Conservation (phyloP, 2,113 vertebrate species). For the Pedetes capensis region DNA sequence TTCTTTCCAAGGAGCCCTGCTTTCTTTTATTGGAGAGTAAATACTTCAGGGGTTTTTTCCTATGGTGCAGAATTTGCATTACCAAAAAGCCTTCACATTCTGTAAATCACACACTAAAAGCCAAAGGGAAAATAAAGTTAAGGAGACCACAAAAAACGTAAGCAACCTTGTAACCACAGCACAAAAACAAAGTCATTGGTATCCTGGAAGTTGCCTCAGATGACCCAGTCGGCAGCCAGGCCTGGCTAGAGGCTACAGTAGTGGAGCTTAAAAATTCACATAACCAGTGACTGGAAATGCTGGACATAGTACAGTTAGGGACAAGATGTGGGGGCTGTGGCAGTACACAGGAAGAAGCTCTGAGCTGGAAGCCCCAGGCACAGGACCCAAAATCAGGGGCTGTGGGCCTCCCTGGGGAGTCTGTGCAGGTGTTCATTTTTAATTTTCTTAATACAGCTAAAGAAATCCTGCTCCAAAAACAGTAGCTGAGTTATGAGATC, state of each 20-base stretch:
- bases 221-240: background rate
- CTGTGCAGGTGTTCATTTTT: background rate
- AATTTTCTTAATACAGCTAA: background rate
- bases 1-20: background rate
- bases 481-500: background rate
- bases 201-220: background rate
- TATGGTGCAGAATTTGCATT: background rate
- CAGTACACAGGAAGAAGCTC: background rate
- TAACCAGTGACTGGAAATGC: background rate
- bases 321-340: background rate
- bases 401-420: background rate
- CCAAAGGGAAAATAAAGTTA: background rate
- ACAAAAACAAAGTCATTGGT: background rate
- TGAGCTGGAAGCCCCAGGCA: background rate
- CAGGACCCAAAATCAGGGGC: background rate
- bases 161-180: background rate
- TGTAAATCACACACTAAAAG: background rate
- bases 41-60: background rate
- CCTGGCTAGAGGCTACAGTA: background rate
- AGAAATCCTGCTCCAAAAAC: background rate
- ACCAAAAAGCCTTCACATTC: background rate
- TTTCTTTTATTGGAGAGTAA: background rate
- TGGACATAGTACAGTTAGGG: background rate
- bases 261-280: background rate
- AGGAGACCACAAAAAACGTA: background rate